These are phyloP conservation scores for Spinus olivaceus DNA, from an alignment of 2,797 vertebrate species.

Conservation along the genomic window DNA sequence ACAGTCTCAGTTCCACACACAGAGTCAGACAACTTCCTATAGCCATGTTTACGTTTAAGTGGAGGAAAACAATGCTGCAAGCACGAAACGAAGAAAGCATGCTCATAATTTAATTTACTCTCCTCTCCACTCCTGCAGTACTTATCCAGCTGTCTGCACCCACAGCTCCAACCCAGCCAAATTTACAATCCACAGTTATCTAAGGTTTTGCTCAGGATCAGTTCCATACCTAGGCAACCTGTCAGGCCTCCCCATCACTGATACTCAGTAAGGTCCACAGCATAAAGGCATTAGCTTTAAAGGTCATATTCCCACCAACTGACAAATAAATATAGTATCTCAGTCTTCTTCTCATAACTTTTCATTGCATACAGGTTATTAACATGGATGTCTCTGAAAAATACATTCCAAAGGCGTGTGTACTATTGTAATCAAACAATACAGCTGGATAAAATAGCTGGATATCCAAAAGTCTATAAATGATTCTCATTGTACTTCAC, in stretches of 20 bases:
- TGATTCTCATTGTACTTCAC: background rate
- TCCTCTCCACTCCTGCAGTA: background rate
- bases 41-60: rapidly evolving
- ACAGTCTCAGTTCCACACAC: background rate
- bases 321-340: background rate
- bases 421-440: background rate
- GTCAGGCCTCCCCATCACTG: background rate
- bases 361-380: background rate
- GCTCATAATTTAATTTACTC: background rate
- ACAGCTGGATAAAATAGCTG: background rate
- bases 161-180: background rate
- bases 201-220: background rate
- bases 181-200: background rate
- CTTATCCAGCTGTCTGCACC: background rate
- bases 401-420: background rate
- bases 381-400: background rate
- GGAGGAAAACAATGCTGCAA: background rate
- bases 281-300: background rate
- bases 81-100: rapidly evolving
- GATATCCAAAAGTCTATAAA: background rate
- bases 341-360: background rate
- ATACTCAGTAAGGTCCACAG: background rate
- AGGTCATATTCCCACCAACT: background rate
- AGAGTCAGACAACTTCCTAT: background rate
- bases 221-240: background rate